Evolutionary conservation across 2,113 vertebrate genomes (phyloP).

Genomic region (Oreotrochilus melanogaster): DNA sequence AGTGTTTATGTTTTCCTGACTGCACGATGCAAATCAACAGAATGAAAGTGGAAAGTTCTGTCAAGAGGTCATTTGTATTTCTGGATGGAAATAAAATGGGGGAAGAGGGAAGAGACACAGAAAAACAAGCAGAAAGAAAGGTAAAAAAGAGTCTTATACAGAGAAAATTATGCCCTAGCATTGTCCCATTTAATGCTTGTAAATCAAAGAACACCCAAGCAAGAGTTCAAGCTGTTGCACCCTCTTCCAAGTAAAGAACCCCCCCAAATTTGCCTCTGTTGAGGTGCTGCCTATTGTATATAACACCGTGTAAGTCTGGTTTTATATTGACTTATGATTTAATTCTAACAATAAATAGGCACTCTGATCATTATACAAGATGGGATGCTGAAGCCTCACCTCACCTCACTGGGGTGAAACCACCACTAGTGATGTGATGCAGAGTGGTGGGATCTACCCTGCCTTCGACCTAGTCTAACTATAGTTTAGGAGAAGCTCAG

Average conservation of each 20-base stretch:
- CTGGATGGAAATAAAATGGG: slow-evolving; percentile 5
- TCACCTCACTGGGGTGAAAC: not conserved
- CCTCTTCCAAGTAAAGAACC: not conserved
- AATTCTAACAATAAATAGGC: not conserved
- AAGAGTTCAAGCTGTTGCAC: not conserved
- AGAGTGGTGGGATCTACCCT: not conserved
- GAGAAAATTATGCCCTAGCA: not conserved
- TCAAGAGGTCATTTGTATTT: slow-evolving; percentile 7
- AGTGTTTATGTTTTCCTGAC: not conserved
- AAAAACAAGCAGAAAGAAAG: slow-evolving; percentile 8
- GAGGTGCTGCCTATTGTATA: not conserved
- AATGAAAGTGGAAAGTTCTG: slow-evolving; percentile 1
- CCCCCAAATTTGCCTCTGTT: not conserved
- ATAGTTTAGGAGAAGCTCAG: no score
- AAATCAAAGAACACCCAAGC: not conserved
- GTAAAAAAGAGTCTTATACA: not conserved
- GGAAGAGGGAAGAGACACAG: not conserved
- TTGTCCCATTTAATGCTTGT: not conserved
- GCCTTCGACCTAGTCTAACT: no score
- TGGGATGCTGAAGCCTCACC: not conserved
- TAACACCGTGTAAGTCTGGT: not conserved
- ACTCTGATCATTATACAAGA: not conserved
- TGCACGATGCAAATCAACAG: slow-evolving; percentile 33
- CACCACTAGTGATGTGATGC: not conserved
- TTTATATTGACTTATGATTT: not conserved